Conservation (phyloP, 2,797 vertebrate genomes). For the Bovichtus variegatus region DNA sequence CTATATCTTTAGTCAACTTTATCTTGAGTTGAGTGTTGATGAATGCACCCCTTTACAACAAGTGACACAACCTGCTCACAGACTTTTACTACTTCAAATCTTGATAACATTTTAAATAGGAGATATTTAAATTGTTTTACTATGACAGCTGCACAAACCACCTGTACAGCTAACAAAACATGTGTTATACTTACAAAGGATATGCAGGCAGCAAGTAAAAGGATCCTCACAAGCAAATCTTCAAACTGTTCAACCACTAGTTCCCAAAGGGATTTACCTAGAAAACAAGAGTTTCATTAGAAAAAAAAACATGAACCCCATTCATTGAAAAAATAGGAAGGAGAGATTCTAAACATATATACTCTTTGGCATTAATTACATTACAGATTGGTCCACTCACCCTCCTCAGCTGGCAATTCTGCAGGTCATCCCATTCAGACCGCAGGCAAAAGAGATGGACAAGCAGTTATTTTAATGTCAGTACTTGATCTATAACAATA, state of each 20-base stretch:
- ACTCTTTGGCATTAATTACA: neutral
- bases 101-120: neutral
- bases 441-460: slow-evolving; percentile 41
- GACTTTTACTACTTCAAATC: neutral
- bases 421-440: slow-evolving; percentile 74
- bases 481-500: neutral
- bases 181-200: slow-evolving; percentile 95
- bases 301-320: neutral
- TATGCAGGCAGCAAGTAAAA: slow-evolving; percentile 98
- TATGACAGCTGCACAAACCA: neutral
- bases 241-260: slow-evolving; percentile 98
- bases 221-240: slow-evolving; percentile 98
- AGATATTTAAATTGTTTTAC: neutral
- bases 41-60: neutral
- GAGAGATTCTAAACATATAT: neutral
- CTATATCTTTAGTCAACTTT: neutral
- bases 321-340: neutral
- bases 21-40: neutral
- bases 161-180: neutral
- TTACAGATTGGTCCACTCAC: slow-evolving; percentile 79
- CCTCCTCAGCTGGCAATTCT: slow-evolving; percentile 98
- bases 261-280: slow-evolving; percentile 97
- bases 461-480: slow-evolving; percentile 35
- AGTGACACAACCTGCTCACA: neutral
- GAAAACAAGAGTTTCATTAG: neutral